Evolutionary conservation across 2,113 vertebrate genomes (phyloP).

Genomic region (Stegastes partitus): DNA sequence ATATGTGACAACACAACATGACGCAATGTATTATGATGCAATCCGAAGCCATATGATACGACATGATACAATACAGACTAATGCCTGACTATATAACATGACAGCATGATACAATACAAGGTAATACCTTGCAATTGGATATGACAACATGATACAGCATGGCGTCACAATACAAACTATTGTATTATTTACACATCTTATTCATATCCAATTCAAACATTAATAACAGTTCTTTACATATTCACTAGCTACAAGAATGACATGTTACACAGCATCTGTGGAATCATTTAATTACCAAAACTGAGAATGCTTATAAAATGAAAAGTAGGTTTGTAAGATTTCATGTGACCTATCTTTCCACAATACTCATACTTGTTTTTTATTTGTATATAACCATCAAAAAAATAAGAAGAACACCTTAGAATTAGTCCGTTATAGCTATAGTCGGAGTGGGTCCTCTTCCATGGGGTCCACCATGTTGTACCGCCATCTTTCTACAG

Average conservation of each 20-base stretch:
- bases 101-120: not conserved
- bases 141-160: not conserved
- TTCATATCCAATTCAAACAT: not conserved
- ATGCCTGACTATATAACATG: no score
- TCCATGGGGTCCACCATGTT: no score
- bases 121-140: not conserved
- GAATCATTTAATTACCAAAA: not conserved
- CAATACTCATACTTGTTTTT: no score
- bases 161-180: not conserved
- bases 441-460: no score
- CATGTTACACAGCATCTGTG: not conserved
- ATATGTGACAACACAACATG: not conserved
- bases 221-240: constrained; percentile 1
- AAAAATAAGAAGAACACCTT: no score
- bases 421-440: no score
- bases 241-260: not conserved
- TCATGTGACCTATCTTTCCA: no score
- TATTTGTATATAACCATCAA: no score
- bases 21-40: not conserved
- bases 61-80: not conserved
- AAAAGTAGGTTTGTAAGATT: no score
- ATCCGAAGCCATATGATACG: not conserved
- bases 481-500: no score
- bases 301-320: no score
- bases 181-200: not conserved